Evolutionary conservation across 2,888 invertebrate species (phyloP), one percentile per base, ranked within the genome.

Genomic region (Charanyca ferruginea): DNA sequence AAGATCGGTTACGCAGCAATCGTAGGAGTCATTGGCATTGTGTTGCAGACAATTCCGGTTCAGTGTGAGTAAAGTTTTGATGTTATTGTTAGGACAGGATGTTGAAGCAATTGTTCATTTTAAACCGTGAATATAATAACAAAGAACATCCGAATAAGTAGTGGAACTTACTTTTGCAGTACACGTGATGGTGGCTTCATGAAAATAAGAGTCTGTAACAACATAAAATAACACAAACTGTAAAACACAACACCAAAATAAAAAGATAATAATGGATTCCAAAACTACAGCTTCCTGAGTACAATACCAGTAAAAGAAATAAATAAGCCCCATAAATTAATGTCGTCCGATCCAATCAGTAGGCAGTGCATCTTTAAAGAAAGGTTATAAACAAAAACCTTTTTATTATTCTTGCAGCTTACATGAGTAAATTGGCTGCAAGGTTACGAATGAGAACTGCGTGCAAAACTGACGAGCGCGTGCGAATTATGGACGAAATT

Each of bases 401-500:
- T 47, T 8, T 58, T 45, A 52, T 72, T 71, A 74, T 69, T 82
- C 41, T 88, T 89, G 57, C 89, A 97, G 96, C 96, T 78, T 97
- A 96, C 87, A 96, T 96, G 89, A 96, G 97, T 79, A 96, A 96
- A 92, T 89, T 97, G 81, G 96, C 97, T 1, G 96, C 97, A 53
- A 94, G 91, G 65, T 96, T 97, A 81, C 97, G 99, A 73, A 96
- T 97, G 89, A 97, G 97, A 85, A 98, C 98, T 0, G 99, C 99
- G 0, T 94, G 96, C 73, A 96, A 97, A 88, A 99, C 99, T 0
- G 99, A 99, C 91, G 97, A 98, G 83, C 96, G 99, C 73, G 98
- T 99, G 47, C 97, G 98, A 59, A 96, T 99, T 54, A 99, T 99
- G 98, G 98, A 98, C 88, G 99, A 99, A 96, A 97, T 99, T 81